Percentiles rank a stretch among this genome's conserved stretches.
phyloP scores from a whole-genome alignment of 2,797 vertebrate genomes.

The Hippoglossus hippoglossus region DNA sequence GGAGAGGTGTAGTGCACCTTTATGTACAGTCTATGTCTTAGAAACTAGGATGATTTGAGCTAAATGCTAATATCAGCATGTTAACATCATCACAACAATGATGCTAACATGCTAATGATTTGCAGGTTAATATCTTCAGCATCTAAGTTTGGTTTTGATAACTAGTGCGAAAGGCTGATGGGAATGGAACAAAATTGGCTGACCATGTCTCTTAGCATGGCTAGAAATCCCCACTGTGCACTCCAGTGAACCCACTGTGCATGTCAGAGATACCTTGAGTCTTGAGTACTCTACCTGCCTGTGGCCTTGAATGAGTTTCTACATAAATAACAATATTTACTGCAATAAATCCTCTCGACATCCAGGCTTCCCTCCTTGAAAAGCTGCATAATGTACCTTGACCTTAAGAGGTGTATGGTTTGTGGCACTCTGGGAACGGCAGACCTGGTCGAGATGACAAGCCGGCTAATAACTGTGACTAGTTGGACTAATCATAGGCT shows the following conservation, averaged over 20 bases:
- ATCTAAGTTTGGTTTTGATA: background rate
- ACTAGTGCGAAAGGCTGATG: background rate
- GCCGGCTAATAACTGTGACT: slow-evolving; percentile 74
- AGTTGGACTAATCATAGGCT: slow-evolving; percentile 80
- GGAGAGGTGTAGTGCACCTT: too few species aligned
- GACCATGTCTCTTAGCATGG: background rate
- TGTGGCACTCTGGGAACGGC: slow-evolving; percentile 38
- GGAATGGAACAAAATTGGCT: background rate
- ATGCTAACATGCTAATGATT: too few species aligned
- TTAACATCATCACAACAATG: too few species aligned
- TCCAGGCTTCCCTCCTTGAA: background rate
- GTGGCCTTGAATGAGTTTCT: background rate
- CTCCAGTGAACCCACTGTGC: background rate
- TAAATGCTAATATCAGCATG: too few species aligned
- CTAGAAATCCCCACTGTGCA: background rate
- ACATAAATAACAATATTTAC: slow-evolving; percentile 15
- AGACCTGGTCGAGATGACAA: slow-evolving; percentile 71
- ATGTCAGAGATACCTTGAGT: slow-evolving; percentile 4
- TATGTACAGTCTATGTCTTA: too few species aligned
- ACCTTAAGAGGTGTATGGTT: slow-evolving; percentile 33
- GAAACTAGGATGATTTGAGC: too few species aligned
- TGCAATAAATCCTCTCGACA: slow-evolving; percentile 2
- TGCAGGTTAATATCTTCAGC: background rate
- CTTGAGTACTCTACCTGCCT: background rate
- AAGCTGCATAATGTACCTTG: slow-evolving; percentile 25